Evolutionary conservation across 2,888 invertebrate genomes (phyloP), one percentile per base, ranked within the genome.

Genomic region (Protonemura montana): DNA sequence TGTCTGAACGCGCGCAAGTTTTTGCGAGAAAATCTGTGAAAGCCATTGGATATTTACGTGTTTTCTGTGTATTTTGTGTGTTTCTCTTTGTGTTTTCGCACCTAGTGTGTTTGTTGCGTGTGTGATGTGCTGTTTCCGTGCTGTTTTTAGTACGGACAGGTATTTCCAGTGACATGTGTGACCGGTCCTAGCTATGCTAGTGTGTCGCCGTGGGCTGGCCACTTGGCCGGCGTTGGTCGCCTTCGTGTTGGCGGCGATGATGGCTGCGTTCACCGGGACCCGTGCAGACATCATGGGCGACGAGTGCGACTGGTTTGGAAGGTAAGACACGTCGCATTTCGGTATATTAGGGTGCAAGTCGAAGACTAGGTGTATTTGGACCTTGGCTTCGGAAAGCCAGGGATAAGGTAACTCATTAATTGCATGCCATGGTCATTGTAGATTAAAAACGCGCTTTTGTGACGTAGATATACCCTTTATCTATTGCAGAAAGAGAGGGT

Each of bases 271-370:
- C 35, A 10, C 85, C 10, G 59, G 83, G 84, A 92, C 91, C 90
- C 92, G 93, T 91, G 93, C 93, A 90, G 92, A 92, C 88, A 92
- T 93, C 90, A 93, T 94, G 91, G 94, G 94, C 89, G 94, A 94
- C 90, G 94, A 94, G 90, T 94, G 94, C 91, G 94, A 94, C 92
- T 94, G 94, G 94, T 93, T 93, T 89, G 94, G 94, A 92, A 94
- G 94, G 94, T 94, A 92, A 92, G 92, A 86, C 5, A 27, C 27
- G 59, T 21, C 28, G 42, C 21, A n/a, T n/a, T n/a, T n/a, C n/a
- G n/a, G n/a, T n/a, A n/a, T n/a, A n/a, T n/a, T n/a, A n/a, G n/a
- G n/a, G n/a, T n/a, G n/a, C n/a, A n/a, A n/a, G n/a, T n/a, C n/a
- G n/a, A n/a, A n/a, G n/a, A n/a, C n/a, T n/a, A n/a, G n/a, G n/a